Percentiles rank a stretch among this genome's conserved stretches.
phyloP scores from a whole-genome alignment of 2,113 vertebrate genomes.

The Tachysurus vachellii region DNA sequence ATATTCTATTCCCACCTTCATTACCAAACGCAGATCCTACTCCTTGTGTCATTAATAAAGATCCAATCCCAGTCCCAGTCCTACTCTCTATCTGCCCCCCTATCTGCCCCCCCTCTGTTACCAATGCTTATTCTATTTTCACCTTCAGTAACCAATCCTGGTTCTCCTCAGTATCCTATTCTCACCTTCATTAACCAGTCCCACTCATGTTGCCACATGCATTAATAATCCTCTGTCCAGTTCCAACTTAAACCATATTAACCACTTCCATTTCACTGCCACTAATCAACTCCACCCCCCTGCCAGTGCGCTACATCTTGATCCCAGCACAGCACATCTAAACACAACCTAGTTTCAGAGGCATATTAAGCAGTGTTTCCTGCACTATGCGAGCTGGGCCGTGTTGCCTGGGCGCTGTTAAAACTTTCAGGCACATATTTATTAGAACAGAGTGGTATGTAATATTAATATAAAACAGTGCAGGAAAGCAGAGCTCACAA shows the following conservation, averaged over 20 bases:
- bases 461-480: conserved; percentile 64
- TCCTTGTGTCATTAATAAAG: background rate
- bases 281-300: background rate
- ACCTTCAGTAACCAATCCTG: background rate
- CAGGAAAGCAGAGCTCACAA: background rate
- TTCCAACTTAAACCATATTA: background rate
- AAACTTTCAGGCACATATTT: conserved; percentile 70
- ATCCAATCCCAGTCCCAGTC: background rate
- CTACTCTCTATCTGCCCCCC: too few relatives aligned
- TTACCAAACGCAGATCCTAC: background rate
- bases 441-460: conserved; percentile 62
- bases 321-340: background rate
- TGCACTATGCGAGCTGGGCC: conserved; percentile 57
- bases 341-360: background rate
- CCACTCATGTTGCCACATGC: background rate
- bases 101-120: background rate
- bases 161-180: background rate
- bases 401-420: conserved; percentile 53
- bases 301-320: background rate
- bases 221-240: background rate
- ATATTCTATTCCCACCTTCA: background rate
- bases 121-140: background rate
- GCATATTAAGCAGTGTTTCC: conserved; percentile 41
- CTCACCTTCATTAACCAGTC: background rate
- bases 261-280: too few relatives aligned